Evolutionary conservation across 2,797 vertebrate species (phyloP).

Genomic region (Tapirus indicus): DNA sequence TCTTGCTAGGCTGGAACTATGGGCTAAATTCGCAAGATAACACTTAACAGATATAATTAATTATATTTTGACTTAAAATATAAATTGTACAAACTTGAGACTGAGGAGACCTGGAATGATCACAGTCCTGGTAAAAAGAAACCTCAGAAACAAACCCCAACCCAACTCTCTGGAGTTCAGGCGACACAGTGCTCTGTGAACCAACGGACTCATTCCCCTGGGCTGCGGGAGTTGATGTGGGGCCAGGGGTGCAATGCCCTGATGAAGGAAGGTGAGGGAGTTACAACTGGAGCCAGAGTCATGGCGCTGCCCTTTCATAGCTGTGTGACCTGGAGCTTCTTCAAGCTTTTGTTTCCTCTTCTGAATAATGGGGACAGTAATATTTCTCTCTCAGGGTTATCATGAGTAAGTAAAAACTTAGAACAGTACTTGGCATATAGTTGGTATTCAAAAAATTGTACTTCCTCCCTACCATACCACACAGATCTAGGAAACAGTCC

Average conservation of each 20-base stretch:
- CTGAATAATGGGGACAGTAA: neutral
- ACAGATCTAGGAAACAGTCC: neutral
- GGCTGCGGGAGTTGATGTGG: neutral
- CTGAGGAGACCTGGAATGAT: neutral
- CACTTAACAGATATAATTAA: neutral
- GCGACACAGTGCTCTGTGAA: neutral
- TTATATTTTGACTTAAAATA: conserved; percentile 38
- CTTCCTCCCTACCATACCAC: neutral
- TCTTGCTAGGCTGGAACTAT: conserved; percentile 20
- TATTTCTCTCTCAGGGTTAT: neutral
- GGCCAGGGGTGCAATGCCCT: accelerated
- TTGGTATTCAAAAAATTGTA: neutral
- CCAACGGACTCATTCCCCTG: neutral
- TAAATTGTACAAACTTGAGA: neutral
- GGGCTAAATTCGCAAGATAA: conserved; percentile 41
- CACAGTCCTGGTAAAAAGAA: neutral
- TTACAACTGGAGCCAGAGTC: neutral
- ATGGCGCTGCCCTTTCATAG: neutral
- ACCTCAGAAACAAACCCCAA: neutral
- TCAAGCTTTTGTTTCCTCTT: neutral
- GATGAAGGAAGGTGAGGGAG: neutral
- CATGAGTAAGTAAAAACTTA: neutral
- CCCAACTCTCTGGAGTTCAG: neutral
- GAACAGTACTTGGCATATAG: neutral
- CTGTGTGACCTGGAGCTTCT: neutral